phyloP scores from a whole-genome alignment of 2,113 vertebrate genomes.

The Prionailurus viverrinus region DNA sequence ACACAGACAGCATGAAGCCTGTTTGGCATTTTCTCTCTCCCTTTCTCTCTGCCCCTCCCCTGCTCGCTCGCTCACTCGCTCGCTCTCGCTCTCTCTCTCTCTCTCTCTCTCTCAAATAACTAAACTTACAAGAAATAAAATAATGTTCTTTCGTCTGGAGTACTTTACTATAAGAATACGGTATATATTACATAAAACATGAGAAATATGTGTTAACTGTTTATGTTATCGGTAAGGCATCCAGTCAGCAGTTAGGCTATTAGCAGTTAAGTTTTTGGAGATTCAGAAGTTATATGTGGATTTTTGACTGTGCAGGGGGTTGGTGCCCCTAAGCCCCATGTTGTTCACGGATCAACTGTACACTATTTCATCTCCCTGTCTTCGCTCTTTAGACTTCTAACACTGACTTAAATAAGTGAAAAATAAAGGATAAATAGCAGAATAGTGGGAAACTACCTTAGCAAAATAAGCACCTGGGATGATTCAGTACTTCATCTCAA shows the following conservation, averaged over 20 bases:
- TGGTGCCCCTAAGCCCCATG: not conserved
- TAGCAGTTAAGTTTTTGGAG: not conserved
- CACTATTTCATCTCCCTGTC: not conserved
- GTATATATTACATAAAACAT: not conserved
- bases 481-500: not conserved
- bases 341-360: not conserved
- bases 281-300: not conserved
- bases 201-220: not conserved
- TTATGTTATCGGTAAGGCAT: not conserved
- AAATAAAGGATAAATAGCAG: conserved; percentile 1
- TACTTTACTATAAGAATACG: not conserved
- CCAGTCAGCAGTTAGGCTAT: not conserved
- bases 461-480: not conserved
- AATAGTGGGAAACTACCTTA: not conserved
- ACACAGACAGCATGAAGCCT: too few relatives aligned
- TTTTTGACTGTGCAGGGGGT: not conserved
- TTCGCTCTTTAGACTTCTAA: not conserved
- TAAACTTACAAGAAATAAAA: not conserved
- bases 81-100: too few relatives aligned
- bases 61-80: too few relatives aligned
- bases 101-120: too few relatives aligned
- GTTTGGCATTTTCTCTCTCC: too few relatives aligned
- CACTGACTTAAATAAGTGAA: not conserved
- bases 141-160: not conserved
- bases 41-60: too few relatives aligned